Conservation (phyloP, 2,888 invertebrate species). For the Agrotis clavis region DNA sequence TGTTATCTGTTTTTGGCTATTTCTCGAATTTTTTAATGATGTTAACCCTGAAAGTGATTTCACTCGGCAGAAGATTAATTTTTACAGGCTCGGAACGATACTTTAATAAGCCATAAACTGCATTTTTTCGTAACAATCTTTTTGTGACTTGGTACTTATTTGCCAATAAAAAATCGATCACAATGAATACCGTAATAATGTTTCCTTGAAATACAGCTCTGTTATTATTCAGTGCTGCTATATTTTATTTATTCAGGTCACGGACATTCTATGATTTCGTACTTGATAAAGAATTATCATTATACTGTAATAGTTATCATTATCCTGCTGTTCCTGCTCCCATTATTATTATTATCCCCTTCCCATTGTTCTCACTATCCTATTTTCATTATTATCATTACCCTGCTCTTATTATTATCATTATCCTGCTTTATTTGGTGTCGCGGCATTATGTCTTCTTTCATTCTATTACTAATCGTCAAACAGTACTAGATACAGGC, state of each 20-base stretch:
- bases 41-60: constrained; percentile 32
- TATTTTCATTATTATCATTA: not conserved
- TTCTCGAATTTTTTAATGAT: constrained; percentile 26
- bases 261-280: not conserved
- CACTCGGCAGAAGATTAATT: constrained; percentile 12
- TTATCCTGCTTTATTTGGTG: not conserved
- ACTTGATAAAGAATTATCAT: not conserved
- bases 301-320: no score
- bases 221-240: not conserved
- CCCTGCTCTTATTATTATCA: not conserved
- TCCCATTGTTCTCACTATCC: not conserved
- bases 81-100: constrained; percentile 41
- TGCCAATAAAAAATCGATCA: constrained; percentile 43
- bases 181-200: constrained; percentile 33
- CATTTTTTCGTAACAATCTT: constrained; percentile 12
- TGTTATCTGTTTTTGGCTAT: constrained; percentile 10
- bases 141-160: constrained; percentile 30
- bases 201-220: constrained; percentile 35
- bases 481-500: not conserved
- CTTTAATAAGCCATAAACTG: constrained; percentile 31
- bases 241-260: constrained; percentile 32
- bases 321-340: not conserved
- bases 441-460: not conserved
- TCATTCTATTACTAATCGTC: not conserved
- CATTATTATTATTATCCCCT: not conserved